Base-by-base conservation (phyloP, 2,113 vertebrate genomes). In the Pandion haliaetus region DNA sequence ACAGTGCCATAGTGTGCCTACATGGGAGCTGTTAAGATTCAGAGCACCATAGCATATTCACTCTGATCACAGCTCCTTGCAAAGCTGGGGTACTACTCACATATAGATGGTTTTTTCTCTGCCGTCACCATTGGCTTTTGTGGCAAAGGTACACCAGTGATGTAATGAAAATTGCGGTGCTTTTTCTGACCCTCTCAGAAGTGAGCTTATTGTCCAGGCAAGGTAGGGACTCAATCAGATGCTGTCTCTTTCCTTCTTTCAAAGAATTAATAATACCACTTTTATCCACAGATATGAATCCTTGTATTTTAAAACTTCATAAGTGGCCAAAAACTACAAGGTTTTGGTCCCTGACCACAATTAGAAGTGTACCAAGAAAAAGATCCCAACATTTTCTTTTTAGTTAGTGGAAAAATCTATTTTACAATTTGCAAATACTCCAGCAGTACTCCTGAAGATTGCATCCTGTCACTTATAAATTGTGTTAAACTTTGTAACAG, bases 1-100 rank as follows among this genome's bases (percentile, higher is more conserved):
- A 15, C 4, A 50, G 47, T 32, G 15, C 21, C 8, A 1, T 26
- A 29, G 29, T 16, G 15, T 2, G 1, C 14, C 72, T 45, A 6
- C 11, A 8, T 1, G 4, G 23, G 13, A 80, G 36, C 32, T 45
- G 47, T n/a, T 38, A 40, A 40, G 34, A 47, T 63, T 70, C 50
- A 59, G 63, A 47, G 50, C 45, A 80, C 20, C 62, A 40, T 3
- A 57, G 34, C 54, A 8, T 21, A 49, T 36, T 36, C 5, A 1
- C 36, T 44, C 59, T 16, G 21, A 52, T 29, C 34, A 52, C 55
- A 84, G 45, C 40, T 65, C n/a, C 32, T 61, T 40, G 25, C 15
- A 36, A 73, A 44, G 45, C 65, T 62, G 72, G 14, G 24, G 42
- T 42, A 62, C 17, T 16, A 13, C 17, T 79, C 47, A 40, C 17